phyloP scores from a whole-genome alignment of 2,113 vertebrate genomes.

The Hydrochoerus hydrochaeris region DNA sequence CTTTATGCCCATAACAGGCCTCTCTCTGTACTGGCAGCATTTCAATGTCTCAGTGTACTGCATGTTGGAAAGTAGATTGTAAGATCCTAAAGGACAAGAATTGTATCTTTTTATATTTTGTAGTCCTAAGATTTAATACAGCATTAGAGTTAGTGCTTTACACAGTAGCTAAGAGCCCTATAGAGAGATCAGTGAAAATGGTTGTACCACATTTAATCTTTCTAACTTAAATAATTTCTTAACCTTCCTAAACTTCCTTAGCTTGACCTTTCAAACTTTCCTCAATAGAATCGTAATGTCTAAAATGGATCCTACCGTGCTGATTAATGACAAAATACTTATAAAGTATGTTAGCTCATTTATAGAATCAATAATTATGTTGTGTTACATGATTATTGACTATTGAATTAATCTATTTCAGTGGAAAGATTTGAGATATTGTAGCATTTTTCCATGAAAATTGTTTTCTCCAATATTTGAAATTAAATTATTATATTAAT shows the following conservation, averaged over 20 bases:
- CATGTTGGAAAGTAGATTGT: not conserved
- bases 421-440: not conserved
- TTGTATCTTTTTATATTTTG: not conserved
- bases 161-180: not conserved
- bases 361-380: not conserved
- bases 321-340: constrained; percentile 28
- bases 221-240: not conserved
- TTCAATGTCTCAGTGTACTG: not conserved
- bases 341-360: not conserved
- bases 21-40: not conserved
- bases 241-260: not conserved
- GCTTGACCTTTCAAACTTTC: not conserved
- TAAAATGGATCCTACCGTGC: not conserved
- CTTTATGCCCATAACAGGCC: not conserved
- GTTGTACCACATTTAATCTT: not conserved
- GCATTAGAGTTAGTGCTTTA: not conserved
- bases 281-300: not conserved
- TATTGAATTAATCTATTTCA: constrained; percentile 28
- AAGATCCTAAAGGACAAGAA: not conserved
- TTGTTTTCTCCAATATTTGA: not conserved
- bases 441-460: not conserved
- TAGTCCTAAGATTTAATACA: not conserved
- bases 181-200: not conserved
- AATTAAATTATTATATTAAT: constrained; percentile 14
- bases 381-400: not conserved